Evolutionary conservation across 2,113 vertebrate genomes (phyloP).

Genomic region (Callipepla squamata): DNA sequence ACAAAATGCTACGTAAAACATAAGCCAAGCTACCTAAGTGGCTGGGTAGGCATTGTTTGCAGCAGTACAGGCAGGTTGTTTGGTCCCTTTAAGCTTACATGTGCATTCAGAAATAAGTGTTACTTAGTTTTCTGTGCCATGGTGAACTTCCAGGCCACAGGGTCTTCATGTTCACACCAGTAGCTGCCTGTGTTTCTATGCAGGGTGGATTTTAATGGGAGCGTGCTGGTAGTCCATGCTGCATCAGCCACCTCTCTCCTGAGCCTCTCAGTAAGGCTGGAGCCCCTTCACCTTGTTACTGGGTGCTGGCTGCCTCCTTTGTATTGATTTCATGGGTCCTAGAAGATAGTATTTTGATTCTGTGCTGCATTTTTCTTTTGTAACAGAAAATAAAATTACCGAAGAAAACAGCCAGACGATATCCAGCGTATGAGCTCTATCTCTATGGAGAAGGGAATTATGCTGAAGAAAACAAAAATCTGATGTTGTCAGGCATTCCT

Average conservation of each 20-base stretch:
- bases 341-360: background rate
- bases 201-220: background rate
- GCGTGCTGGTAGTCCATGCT: background rate
- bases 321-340: background rate
- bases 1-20: no score
- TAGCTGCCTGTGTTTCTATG: background rate
- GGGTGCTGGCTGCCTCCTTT: background rate
- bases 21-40: no score
- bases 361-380: background rate
- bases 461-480: conserved; percentile 87
- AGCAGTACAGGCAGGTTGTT: background rate
- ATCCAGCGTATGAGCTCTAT: conserved; percentile 92
- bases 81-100: background rate
- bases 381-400: conserved; percentile 90
- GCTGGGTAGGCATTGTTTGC: no score
- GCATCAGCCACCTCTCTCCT: background rate
- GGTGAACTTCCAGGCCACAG: background rate
- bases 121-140: background rate
- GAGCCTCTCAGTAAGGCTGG: background rate
- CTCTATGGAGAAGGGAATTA: conserved; percentile 94
- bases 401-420: conserved; percentile 85
- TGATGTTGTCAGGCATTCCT: conserved; percentile 90
- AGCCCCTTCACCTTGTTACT: background rate
- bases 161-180: no score
- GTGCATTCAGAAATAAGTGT: background rate